Evolutionary conservation across 2,888 invertebrate species (phyloP).

Genomic region (Halictus quadricinctus): DNA sequence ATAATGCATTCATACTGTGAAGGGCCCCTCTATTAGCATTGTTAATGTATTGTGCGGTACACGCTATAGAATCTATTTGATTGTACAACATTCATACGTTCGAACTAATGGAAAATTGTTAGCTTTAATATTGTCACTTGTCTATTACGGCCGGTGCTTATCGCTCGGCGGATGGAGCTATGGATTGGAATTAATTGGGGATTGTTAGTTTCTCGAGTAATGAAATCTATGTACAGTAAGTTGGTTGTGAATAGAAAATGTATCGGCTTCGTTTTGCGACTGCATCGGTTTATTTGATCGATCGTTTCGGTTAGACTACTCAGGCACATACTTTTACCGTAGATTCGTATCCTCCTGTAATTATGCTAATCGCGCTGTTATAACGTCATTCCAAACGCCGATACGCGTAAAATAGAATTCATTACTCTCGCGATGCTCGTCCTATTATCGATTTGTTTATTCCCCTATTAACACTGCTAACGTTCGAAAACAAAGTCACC

Average conservation of each 20-base stretch:
- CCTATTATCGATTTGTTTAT: not conserved
- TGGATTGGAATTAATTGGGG: not conserved
- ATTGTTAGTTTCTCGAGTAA: constrained; percentile 8
- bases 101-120: constrained; percentile 49
- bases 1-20: constrained; percentile 67
- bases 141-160: not conserved
- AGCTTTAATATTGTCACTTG: constrained; percentile 28
- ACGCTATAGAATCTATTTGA: constrained; percentile 41
- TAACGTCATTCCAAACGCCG: not conserved
- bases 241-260: not conserved
- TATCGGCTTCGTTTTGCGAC: not conserved
- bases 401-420: not conserved
- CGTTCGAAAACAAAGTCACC: not conserved
- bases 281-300: not conserved
- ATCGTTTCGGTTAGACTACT: not conserved
- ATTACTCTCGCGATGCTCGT: not conserved
- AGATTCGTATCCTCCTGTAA: not conserved
- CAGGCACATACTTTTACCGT: not conserved
- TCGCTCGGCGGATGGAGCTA: not conserved
- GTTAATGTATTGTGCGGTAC: constrained; percentile 67
- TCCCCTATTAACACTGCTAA: not conserved
- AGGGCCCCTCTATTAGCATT: constrained; percentile 72
- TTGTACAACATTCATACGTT: constrained; percentile 37
- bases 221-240: not conserved
- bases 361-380: not conserved